phyloP scores from a whole-genome alignment of 1,140 invertebrate genomes.

The Brachionus manjavacas region DNA sequence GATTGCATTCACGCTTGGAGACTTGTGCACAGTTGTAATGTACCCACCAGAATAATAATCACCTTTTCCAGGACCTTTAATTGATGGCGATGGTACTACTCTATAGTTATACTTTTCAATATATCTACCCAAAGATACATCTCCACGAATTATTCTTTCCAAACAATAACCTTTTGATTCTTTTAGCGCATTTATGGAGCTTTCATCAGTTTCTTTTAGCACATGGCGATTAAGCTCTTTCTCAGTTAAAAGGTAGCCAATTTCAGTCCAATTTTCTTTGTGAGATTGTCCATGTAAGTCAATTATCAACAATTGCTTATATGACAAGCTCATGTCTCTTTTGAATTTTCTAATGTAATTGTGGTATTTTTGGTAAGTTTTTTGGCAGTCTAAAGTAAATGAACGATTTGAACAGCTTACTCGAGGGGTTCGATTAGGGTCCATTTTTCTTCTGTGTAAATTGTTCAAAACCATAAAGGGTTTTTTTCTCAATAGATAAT shows the following conservation, averaged over 20 bases:
- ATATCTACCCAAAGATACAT: background rate
- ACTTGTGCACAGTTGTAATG: background rate
- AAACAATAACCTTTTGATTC: background rate
- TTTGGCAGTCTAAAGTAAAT: background rate
- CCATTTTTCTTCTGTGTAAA: slow-evolving; percentile 32
- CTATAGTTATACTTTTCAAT: background rate
- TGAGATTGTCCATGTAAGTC: slow-evolving; percentile 45
- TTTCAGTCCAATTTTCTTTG: slow-evolving; percentile 43
- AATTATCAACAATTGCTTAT: slow-evolving; percentile 20
- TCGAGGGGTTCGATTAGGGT: background rate
- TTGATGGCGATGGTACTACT: slow-evolving; percentile 43
- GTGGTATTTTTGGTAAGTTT: slow-evolving; percentile 5
- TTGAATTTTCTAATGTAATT: background rate
- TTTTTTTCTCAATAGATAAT: background rate
- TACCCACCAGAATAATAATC: slow-evolving; percentile 43
- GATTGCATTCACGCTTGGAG: background rate
- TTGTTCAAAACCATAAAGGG: slow-evolving; percentile 16
- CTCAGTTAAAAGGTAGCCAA: slow-evolving; percentile 41
- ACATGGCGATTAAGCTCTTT: background rate
- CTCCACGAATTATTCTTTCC: background rate
- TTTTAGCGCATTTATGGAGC: background rate
- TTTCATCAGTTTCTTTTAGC: background rate
- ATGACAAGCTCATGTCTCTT: background rate
- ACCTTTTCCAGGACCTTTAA: slow-evolving; percentile 25
- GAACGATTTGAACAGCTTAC: background rate